Base-by-base conservation (phyloP, 2,888 invertebrate species). In the Heteromyza rotundicornis region DNA sequence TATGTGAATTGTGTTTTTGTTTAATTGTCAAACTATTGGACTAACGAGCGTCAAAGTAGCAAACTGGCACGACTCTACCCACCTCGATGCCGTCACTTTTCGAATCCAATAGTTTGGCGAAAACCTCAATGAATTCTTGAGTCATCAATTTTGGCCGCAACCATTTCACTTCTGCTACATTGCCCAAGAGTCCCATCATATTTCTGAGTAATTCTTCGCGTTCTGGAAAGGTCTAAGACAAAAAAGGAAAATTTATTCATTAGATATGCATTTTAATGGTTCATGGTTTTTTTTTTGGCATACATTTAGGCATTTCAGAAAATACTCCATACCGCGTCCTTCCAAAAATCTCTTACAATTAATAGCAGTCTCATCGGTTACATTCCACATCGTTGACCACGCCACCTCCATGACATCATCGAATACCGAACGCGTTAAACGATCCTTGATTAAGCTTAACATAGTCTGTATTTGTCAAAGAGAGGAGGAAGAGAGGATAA, bases 371-470 rank as follows among this genome's bases (percentile, higher is more conserved):
- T 98, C 98, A 82, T 98, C 98, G 32, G 94, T 92, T 69, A 94
- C 93, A 84, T 98, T 98, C 98, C 98, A 98, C 92, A 98, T 93
- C n/a, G 96, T 96, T 62, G 96, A 96, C 98, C 98, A 98, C 2
- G 97, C 95, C 16, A 96, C 95, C 84, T 98, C 97, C 84, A 98
- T 87, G 17, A 97, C 95, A 82, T 98, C 98, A 82, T 98, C 98
- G 79, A 95, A 96, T 44, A 91, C 85, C 61, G 87, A 87, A 36
- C 89, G 86, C 62, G 89, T 87, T 63, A 96, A 85, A 55, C 96
- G 89, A 76, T 92, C 90, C 59, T 89, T 87, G 65, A 98, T 96
- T 71, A 98, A 86, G 73, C 89, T 88, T 74, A 98, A 84, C 95
- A 98, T 96, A 84, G 89, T 90, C 89, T 92, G 81, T 7, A n/a